Base-by-base conservation (phyloP, 2,113 vertebrate genomes). In the Narcine bancroftii region DNA sequence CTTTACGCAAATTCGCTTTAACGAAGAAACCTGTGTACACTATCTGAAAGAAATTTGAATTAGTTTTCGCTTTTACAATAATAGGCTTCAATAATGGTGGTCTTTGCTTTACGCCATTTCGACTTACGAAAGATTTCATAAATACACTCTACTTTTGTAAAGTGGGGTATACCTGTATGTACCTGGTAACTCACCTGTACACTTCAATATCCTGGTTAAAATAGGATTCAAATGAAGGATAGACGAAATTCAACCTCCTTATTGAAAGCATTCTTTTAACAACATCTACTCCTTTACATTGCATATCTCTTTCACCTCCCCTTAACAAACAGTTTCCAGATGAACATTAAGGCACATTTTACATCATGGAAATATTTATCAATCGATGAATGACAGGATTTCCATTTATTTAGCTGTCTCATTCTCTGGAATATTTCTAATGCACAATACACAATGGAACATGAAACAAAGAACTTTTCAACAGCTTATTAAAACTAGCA, bases 401-500 rank as follows among this genome's bases (percentile, higher is more conserved):
- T 60, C 81, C 33, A 81, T 4, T 81, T 53, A 77, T 19, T 77
- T 77, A 19, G 76, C 42, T 29, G 36, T 36, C 81, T 83, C 47
- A 83, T 33, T 53, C 79, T 5, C 47, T 83, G 47, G 11, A 85
- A n/a, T 56, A 60, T 60, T 87, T 36, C 53, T 33, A 87, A 29
- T 63, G 81, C 33, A 85, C n/a, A 63, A 17, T 39, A 17, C 21
- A 63, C 5, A 63, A 87, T 33, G 2, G 56, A 87, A 87, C 60
- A 36, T 60, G 53, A 87, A 87, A 87, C 53, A 87, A 87, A n/a
- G 81, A 60, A 6, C 81, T 63, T 75, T 87, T 87, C 81, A 87
- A 60, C 53, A 36, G 33, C n/a, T 87, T 60, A 36, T 85, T 56
- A 47, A 79, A 79, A 79, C 24, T 3, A 60, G 36, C 19, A 24